phyloP scores from a whole-genome alignment of 2,888 invertebrate species.

The Nomada ruficornis region DNA sequence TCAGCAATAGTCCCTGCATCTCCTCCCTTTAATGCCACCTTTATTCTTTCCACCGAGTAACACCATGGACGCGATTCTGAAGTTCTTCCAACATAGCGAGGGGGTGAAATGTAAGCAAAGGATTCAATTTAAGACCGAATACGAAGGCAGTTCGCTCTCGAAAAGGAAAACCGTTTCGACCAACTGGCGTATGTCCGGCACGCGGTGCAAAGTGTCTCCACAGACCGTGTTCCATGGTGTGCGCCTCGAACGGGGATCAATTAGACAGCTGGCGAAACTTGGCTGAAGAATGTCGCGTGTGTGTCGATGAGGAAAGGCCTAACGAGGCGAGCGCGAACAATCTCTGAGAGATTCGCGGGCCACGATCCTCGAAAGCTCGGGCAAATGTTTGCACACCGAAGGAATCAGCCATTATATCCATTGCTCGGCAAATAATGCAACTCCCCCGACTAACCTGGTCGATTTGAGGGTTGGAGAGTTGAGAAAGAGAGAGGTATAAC shows the following conservation, averaged over 20 bases:
- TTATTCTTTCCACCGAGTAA: background rate
- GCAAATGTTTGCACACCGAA: constrained; percentile 68
- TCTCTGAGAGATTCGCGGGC: constrained; percentile 52
- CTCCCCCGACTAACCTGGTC: constrained; percentile 59
- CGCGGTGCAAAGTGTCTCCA: background rate
- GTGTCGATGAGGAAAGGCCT: constrained; percentile 31
- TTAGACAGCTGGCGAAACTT: constrained; percentile 49
- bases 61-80: background rate
- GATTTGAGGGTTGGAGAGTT: constrained; percentile 40
- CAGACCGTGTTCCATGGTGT: background rate
- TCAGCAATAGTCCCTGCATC: too few species aligned
- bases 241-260: constrained; percentile 31
- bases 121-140: constrained; percentile 31
- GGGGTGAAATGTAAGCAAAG: constrained; percentile 1
- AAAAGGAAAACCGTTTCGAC: constrained; percentile 43
- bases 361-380: constrained; percentile 59
- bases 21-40: too few species aligned
- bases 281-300: constrained; percentile 46
- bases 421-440: constrained; percentile 77
- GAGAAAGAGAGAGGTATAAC: constrained; percentile 5
- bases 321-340: constrained; percentile 64
- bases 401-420: constrained; percentile 68
- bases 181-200: constrained; percentile 27
- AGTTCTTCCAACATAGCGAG: constrained; percentile 10
- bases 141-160: constrained; percentile 32